These are phyloP conservation scores for Mesorhabditis spiculigera DNA, from an alignment of 2,888 invertebrate genomes.

Conservation along the genomic window DNA sequence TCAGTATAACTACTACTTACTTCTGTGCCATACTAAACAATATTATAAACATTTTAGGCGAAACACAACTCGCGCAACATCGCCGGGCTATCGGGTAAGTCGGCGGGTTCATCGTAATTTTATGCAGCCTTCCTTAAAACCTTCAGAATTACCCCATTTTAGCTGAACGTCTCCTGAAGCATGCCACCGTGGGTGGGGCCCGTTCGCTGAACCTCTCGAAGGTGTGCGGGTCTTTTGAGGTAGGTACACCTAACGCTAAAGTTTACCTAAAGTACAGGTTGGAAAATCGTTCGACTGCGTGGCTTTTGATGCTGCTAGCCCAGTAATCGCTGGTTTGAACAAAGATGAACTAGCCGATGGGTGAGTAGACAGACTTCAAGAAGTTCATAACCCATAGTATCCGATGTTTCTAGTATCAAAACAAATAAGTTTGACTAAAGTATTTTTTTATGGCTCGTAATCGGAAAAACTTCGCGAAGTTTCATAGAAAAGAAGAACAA, in stretches of 20 bases:
- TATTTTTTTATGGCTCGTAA: no score
- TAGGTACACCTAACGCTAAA: background rate
- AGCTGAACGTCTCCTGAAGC: slow-evolving; percentile 37
- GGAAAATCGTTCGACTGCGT: slow-evolving; percentile 49
- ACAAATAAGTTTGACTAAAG: no score
- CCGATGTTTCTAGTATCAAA: no score
- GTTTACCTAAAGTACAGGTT: slow-evolving; percentile 10
- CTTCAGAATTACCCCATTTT: background rate
- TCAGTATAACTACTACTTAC: slow-evolving; percentile 13
- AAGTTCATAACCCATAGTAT: no score
- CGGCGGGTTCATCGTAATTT: background rate
- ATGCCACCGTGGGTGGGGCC: slow-evolving; percentile 50
- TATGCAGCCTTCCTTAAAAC: background rate
- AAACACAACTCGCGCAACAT: slow-evolving; percentile 45
- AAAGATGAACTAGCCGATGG: slow-evolving; percentile 12
- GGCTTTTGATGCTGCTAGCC: slow-evolving; percentile 31
- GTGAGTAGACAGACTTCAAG: background rate
- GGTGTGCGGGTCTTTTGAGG: slow-evolving; percentile 33
- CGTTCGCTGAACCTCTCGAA: slow-evolving; percentile 35
- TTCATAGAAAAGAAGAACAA: no score
- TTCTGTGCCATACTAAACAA: background rate
- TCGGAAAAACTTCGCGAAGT: no score
- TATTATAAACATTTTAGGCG: background rate
- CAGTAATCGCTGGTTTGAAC: slow-evolving; percentile 18
- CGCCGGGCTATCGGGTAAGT: slow-evolving; percentile 26